Evolutionary conservation across 2,797 vertebrate species (phyloP).

Genomic region (Podarcis lilfordi): DNA sequence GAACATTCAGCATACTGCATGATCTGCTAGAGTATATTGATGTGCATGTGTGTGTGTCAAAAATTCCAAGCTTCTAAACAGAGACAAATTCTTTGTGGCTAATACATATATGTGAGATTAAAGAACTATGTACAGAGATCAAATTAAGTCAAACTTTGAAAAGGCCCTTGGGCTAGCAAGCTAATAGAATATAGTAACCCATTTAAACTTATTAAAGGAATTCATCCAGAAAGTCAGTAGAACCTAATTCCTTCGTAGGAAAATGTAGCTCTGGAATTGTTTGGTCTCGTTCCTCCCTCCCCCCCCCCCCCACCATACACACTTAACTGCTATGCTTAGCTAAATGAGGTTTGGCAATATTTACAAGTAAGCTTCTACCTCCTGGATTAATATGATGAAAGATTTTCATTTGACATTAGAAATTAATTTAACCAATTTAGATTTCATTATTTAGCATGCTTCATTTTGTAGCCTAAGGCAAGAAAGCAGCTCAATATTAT

Average conservation of each 20-base stretch:
- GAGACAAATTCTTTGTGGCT: constrained; percentile 63
- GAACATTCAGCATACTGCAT: constrained; percentile 36
- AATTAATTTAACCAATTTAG: constrained; percentile 23
- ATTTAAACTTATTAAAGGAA: constrained; percentile 67
- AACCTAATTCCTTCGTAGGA: constrained; percentile 50
- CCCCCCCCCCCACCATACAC: constrained; percentile 12
- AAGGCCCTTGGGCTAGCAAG: constrained; percentile 62
- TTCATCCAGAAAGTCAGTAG: constrained; percentile 52
- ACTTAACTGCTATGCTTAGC: constrained; percentile 29
- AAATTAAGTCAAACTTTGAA: constrained; percentile 73
- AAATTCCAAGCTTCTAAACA: constrained; percentile 63
- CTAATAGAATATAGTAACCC: constrained; percentile 69
- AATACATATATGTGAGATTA: constrained; percentile 65
- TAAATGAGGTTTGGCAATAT: constrained; percentile 26
- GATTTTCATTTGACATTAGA: constrained; percentile 31
- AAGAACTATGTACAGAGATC: constrained; percentile 57
- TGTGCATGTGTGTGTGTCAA: constrained; percentile 48
- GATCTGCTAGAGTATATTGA: constrained; percentile 57
- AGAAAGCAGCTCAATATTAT: neutral
- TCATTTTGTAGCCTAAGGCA: neutral
- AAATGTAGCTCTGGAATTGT: constrained; percentile 31
- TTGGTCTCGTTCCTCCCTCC: constrained; percentile 10
- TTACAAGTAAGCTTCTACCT: constrained; percentile 18
- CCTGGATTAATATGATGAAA: constrained; percentile 44
- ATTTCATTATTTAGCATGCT: constrained; percentile 24